Conservation (phyloP, 1,140 invertebrate genomes). For the Nasonia vitripennis region DNA sequence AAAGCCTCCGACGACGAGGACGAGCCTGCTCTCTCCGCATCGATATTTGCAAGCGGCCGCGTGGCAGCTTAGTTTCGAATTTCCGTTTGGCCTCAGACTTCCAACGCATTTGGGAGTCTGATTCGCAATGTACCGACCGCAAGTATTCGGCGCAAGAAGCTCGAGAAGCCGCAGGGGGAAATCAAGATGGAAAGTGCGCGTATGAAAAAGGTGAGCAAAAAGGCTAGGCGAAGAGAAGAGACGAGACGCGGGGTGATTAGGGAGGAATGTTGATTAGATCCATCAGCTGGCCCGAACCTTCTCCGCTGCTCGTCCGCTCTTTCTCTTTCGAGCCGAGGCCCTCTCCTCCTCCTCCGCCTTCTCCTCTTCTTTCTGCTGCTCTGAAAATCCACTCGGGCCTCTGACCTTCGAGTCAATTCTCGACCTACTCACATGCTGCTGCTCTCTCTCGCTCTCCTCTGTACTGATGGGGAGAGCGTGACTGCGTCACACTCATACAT, state of each 20-base stretch:
- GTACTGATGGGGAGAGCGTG: background rate
- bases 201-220: conserved; percentile 47
- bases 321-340: conserved; percentile 38
- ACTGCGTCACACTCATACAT: background rate
- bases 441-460: background rate
- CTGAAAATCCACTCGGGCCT: conserved; percentile 39
- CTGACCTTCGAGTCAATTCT: conserved; percentile 42
- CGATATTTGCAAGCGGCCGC: background rate
- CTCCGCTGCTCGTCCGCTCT: conserved; percentile 20
- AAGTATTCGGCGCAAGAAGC: background rate
- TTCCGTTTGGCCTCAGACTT: background rate
- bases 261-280: conserved; percentile 72
- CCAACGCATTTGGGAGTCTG: conserved; percentile 65
- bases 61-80: background rate
- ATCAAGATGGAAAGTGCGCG: conserved; percentile 48
- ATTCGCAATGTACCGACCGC: conserved; percentile 52
- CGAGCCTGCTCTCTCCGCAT: background rate
- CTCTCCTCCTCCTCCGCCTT: background rate
- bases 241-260: conserved; percentile 63
- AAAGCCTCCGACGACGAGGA: conserved; percentile 43
- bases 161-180: conserved; percentile 17
- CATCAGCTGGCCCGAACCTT: conserved; percentile 67
- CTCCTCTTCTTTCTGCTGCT: background rate
- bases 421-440: background rate
- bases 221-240: conserved; percentile 36